Evolutionary conservation across 2,113 vertebrate species (phyloP), one percentile per base, ranked within the genome.

Genomic region (Arizona elegans): DNA sequence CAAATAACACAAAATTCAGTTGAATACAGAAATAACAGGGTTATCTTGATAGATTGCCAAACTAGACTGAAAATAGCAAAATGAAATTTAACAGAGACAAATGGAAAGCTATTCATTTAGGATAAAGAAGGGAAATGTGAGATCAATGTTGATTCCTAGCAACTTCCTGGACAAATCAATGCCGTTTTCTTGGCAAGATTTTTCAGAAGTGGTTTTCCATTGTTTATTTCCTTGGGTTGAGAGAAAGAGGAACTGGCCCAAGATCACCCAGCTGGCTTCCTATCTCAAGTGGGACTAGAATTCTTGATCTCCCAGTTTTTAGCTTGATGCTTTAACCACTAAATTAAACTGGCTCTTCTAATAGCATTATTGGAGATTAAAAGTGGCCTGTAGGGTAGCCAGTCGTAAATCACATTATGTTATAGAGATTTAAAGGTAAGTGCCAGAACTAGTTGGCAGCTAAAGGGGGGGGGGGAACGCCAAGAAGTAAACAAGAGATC

Each of bases 381-480:
- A 59, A n/a, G 65, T 70, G 13, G 12, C 62, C 12, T 33, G n/a
- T 56, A 90, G 75, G n/a, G 10, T 17, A 29, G 33, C 81, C n/a
- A 29, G 29, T 62, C 8, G 13, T 54, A 65, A 90, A 90, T 29
- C 55, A 52, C 86, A 86, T 62, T 86, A 62, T 26, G 38, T 59
- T 92, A 59, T 29, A 90, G 54, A 13, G 38, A 56, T 90, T 90
- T 92, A 90, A 92, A 92, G 85, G 21, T 90, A 90, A 86, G 88
- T n/a, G 19, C 54, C 15, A 59, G 12, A 52, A 85, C 55, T 90
- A 75, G 92, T 86, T 23, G 59, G 29, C 56, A 62, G 56, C 55
- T 55, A 93, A 88, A 62, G 70, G 33, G 86, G 88, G 55, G 29
- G 12, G 21, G 47, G 12, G 21, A n/a, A 90, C 86, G 88, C 92